A percentile compares a stretch with the other conserved stretches of the same genome.
These are phyloP conservation scores for Epizoanthus fatuus DNA, from an alignment of 92 coral and sea anemone genomes.

Conservation along the genomic window DNA sequence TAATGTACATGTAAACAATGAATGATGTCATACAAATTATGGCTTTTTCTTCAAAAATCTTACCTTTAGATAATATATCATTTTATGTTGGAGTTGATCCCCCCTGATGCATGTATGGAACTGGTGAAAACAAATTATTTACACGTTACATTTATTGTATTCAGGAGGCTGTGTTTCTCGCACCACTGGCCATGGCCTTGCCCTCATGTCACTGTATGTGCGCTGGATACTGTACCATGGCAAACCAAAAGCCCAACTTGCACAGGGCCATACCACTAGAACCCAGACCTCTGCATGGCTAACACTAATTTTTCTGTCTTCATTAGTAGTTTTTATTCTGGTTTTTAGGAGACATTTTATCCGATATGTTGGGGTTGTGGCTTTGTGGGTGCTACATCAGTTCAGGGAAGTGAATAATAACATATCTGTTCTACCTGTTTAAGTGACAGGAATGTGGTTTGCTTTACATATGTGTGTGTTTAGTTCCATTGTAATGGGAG, in stretches of 20 bases:
- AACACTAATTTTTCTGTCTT: not conserved
- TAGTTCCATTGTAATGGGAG: too few relatives aligned
- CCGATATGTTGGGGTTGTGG: not conserved
- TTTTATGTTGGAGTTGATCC: too few relatives aligned
- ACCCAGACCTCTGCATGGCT: slow-evolving; percentile 13
- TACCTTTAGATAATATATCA: too few relatives aligned
- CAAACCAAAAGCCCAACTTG: not conserved
- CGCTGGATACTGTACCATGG: slow-evolving; percentile 16
- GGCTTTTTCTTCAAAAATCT: too few relatives aligned
- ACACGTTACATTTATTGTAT: not conserved
- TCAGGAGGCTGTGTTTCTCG: slow-evolving; percentile 25
- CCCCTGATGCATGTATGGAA: too few relatives aligned
- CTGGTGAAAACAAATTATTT: too few relatives aligned
- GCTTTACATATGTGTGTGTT: too few relatives aligned
- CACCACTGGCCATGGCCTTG: slow-evolving; percentile 23
- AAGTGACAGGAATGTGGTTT: too few relatives aligned
- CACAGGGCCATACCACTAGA: not conserved
- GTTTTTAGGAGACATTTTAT: slow-evolving; percentile 21
- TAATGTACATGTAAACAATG: too few relatives aligned
- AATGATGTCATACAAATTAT: too few relatives aligned
- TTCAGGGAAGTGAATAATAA: not conserved
- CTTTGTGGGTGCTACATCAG: slow-evolving; percentile 2
- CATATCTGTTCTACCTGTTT: not conserved
- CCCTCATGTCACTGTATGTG: slow-evolving; percentile 15
- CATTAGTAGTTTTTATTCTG: not conserved